Evolutionary conservation across 92 coral and sea anemone species (phyloP), one percentile per base, ranked within the genome.

Genomic region (Plumapathes pennacea): DNA sequence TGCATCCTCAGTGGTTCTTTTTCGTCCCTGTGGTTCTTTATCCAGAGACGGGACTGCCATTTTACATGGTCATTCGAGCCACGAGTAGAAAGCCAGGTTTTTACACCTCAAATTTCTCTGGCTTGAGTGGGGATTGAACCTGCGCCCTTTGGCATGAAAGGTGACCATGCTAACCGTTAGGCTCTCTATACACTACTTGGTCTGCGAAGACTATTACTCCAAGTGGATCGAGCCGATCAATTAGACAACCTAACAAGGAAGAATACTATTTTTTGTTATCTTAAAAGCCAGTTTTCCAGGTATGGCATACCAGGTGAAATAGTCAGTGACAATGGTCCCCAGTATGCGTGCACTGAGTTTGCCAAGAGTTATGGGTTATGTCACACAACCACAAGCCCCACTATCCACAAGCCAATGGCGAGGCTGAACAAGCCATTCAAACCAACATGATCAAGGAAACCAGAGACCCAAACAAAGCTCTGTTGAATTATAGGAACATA

Each of bases 301-400:
- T 46, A 62, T 45, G 60, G 68, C 0, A 64, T 64, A 18, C 72
- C 72, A 13, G 60, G 49, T 46, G 43, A 48, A 30, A 20, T 63
- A 32, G 46, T 63, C 10, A 43, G 42, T 21, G 60, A 48, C 19
- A 63, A 63, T 63, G 60, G 71, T 5, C 71, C 60, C 15, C 60
- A 63, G 5, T 63, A 46, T 32, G 50, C 40, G n/a, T 46, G 60
- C 25, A 47, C 13, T 11, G 66, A 63, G 45, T 63, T 47, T 32
- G 48, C 71, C 41, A 10, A 47, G n/a, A 47, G 49, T 17, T 63
- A 63, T 63, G 71, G 55, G 3, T 63, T 63, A 17, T 46, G 27
- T 9, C 71, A 63, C 20, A 63, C 45, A 12, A 63, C 47, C 14
- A 29, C 71, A 27, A 63, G 71, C 71, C 71, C 17, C 46, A 48